phyloP scores from a whole-genome alignment of 2,888 invertebrate species.

The Nowickia ferox region DNA sequence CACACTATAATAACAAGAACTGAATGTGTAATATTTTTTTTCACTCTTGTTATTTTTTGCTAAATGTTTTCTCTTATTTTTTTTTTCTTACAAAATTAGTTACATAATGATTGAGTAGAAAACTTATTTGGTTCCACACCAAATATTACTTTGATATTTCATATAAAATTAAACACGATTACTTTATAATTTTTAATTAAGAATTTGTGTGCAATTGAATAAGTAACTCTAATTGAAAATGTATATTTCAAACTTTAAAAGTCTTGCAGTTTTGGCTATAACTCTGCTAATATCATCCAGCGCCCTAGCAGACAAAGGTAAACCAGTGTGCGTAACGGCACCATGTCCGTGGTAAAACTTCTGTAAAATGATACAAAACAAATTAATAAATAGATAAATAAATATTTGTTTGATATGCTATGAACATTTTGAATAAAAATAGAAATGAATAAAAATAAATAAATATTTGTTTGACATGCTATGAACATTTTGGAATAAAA shows the following conservation, averaged over 20 bases:
- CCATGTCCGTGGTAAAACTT: slow-evolving; percentile 2
- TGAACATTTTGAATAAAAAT: too few relatives aligned
- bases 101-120: neutral
- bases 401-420: too few relatives aligned
- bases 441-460: too few relatives aligned
- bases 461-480: too few relatives aligned
- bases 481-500: too few relatives aligned
- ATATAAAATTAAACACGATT: neutral
- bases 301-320: neutral
- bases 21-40: too few relatives aligned
- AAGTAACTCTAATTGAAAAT: neutral
- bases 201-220: neutral
- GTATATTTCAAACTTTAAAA: neutral
- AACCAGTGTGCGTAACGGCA: neutral
- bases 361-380: neutral
- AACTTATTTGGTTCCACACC: neutral
- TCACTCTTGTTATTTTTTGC: too few relatives aligned
- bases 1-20: too few relatives aligned
- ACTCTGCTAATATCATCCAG: neutral
- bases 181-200: neutral
- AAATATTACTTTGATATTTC: neutral
- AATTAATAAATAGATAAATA: too few relatives aligned
- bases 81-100: too few relatives aligned
- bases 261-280: neutral
- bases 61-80: too few relatives aligned